Evolutionary conservation across 2,888 invertebrate genomes (phyloP), one percentile per base, ranked within the genome.

Genomic region (Papilio protenor): DNA sequence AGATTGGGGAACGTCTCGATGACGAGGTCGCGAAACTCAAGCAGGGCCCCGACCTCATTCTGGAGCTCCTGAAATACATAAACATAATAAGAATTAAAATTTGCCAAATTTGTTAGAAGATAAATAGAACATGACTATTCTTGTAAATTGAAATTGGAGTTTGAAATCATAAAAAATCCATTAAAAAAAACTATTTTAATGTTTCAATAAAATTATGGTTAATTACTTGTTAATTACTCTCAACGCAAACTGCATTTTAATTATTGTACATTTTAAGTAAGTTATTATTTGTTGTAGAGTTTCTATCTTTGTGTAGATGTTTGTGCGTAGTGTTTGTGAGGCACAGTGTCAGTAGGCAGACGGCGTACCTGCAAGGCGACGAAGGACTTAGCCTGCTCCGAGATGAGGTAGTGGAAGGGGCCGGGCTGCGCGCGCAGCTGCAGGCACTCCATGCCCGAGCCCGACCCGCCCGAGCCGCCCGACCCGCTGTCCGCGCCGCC

Each of bases 1-100:
- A 98, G 96, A 95, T 98, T 97, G 87, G 98, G 98, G 95, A 98
- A 98, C 89, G 98, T 97, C 96, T 98, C 98, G 96, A 98, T 98
- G 96, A 98, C 98, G 96, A 98, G 96, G 95, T 98, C 98, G 94
- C 98, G 97, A 94, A 98, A 98, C 95, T 98, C 98, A 94, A 98
- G 96, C 86, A 98, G 94, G 86, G 98, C 98, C 83, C 98, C 98
- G 95, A 98, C 98, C 95, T 98, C 98, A 97, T 98, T 97, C 96
- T 98, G 98, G 92, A 98, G 96, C 95, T 98, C 98, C 96, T 96
- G 92, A 14, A 75, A 55, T 47, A 27, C 6, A 18, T n/a, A 57
- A 6, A 10, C 21, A 57, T 6, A 21, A 8, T 0, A 57, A 21
- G 47, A 47, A 12, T 4, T 47, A 47, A 2, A 14, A 12, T 11